Conservation (phyloP, 2,113 vertebrate species). For the Neofelis nebulosa region DNA sequence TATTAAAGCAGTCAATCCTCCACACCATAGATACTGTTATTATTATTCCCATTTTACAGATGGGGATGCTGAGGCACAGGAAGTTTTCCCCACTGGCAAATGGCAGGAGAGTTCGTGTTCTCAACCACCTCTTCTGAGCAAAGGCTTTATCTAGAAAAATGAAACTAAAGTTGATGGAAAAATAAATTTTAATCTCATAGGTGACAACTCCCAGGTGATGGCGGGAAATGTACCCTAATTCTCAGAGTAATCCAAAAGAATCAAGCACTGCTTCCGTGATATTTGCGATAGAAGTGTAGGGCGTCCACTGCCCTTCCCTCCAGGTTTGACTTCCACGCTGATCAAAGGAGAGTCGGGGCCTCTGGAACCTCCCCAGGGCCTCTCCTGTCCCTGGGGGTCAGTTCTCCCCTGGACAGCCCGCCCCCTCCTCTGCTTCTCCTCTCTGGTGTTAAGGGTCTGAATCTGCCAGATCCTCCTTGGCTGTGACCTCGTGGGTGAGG, state of each 20-base stretch:
- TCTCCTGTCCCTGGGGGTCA: neutral
- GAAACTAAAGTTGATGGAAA: neutral
- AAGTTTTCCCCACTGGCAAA: rapidly evolving
- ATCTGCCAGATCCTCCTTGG: neutral
- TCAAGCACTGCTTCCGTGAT: neutral
- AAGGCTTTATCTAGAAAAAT: neutral
- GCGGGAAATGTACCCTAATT: neutral
- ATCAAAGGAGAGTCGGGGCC: neutral
- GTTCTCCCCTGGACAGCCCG: neutral
- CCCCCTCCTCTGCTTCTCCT: neutral
- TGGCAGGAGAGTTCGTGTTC: neutral
- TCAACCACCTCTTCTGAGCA: neutral
- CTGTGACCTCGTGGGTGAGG: neutral
- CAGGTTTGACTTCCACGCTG: neutral
- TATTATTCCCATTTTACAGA: neutral
- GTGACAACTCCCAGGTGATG: neutral
- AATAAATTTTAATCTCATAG: neutral
- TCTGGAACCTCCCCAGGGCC: neutral
- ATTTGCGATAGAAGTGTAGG: neutral
- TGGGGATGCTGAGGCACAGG: neutral
- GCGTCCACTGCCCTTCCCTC: neutral
- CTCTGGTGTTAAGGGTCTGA: neutral
- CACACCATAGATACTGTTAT: rapidly evolving
- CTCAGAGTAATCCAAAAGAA: neutral
- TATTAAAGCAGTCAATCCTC: too few species aligned